A percentile compares a stretch with the other conserved stretches of the same genome.
phyloP scores from a whole-genome alignment of 2,888 invertebrate genomes.

The Leptinotarsa tumamoca region DNA sequence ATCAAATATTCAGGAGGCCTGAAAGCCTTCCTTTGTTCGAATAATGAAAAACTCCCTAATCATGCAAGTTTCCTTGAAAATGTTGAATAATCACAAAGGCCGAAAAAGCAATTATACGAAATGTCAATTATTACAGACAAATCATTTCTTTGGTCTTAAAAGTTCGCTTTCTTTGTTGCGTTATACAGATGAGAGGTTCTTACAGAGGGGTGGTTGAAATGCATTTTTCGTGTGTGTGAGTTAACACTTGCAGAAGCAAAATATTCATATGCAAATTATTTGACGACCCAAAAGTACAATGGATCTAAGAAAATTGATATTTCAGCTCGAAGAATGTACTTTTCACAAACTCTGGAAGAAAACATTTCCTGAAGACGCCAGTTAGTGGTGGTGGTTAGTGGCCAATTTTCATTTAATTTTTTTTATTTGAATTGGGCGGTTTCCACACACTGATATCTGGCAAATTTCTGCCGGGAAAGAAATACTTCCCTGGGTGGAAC shows the following conservation, averaged over 20 bases:
- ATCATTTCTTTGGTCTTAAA: neutral
- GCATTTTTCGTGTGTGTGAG: neutral
- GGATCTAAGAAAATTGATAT: too few species aligned
- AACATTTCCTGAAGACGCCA: too few species aligned
- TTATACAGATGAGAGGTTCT: neutral
- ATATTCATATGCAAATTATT: too few species aligned
- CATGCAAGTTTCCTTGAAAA: slow-evolving; percentile 1
- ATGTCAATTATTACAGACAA: neutral
- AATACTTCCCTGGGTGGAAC: too few species aligned
- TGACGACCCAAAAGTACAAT: too few species aligned
- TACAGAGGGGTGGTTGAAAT: neutral
- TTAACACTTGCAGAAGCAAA: neutral
- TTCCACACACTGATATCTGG: too few species aligned
- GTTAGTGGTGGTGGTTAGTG: too few species aligned
- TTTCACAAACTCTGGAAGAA: too few species aligned
- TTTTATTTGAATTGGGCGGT: too few species aligned
- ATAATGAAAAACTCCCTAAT: slow-evolving; percentile 8
- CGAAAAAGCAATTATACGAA: neutral
- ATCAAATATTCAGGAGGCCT: neutral
- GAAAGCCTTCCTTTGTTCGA: slow-evolving; percentile 3
- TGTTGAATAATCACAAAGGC: slow-evolving; percentile 9
- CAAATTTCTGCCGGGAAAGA: too few species aligned
- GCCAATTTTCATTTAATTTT: too few species aligned
- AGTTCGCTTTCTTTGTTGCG: neutral
- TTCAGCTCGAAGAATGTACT: too few species aligned